A percentile compares a stretch with the other conserved stretches of the same genome.
Evolutionary conservation across 2,888 invertebrate species (phyloP).

Genomic region (Phaedon cochleariae): DNA sequence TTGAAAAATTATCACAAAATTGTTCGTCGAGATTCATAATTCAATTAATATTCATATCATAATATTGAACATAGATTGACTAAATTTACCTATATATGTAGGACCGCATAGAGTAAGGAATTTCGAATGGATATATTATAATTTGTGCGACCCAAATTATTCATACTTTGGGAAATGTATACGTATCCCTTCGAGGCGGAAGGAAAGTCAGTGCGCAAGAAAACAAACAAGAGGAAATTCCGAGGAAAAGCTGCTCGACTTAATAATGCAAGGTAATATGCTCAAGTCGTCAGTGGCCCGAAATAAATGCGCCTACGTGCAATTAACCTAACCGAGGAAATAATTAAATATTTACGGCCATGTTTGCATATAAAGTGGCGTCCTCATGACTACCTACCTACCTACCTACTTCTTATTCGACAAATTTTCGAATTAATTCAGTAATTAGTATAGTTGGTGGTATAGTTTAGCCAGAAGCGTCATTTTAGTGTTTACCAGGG

Average conservation of each 20-base stretch:
- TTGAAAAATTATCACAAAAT: no score
- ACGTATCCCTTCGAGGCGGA: neutral
- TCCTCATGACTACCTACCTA: constrained; percentile 25
- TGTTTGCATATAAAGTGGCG: constrained; percentile 49
- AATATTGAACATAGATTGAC: no score
- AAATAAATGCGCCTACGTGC: constrained; percentile 42
- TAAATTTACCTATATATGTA: neutral
- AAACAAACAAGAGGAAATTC: constrained; percentile 20
- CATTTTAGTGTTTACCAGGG: no score
- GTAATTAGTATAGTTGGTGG: constrained; percentile 43
- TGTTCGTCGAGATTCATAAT: no score
- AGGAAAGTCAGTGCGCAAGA: constrained; percentile 12
- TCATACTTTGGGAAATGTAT: neutral
- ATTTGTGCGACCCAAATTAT: neutral
- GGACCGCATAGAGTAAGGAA: neutral
- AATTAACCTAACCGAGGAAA: constrained; percentile 50
- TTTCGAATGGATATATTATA: neutral
- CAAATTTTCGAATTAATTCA: constrained; percentile 44
- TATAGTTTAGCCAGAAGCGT: neutral
- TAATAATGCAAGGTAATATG: constrained; percentile 29
- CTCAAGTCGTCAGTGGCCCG: constrained; percentile 32
- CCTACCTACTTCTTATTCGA: constrained; percentile 21
- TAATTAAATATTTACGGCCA: constrained; percentile 49
- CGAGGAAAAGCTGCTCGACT: constrained; percentile 21
- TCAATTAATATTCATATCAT: no score